A percentile compares a stretch with the other conserved stretches of the same genome.
These are phyloP conservation scores for Aphelinus certus DNA, from an alignment of 1,140 invertebrate genomes.

Conservation along the genomic window DNA sequence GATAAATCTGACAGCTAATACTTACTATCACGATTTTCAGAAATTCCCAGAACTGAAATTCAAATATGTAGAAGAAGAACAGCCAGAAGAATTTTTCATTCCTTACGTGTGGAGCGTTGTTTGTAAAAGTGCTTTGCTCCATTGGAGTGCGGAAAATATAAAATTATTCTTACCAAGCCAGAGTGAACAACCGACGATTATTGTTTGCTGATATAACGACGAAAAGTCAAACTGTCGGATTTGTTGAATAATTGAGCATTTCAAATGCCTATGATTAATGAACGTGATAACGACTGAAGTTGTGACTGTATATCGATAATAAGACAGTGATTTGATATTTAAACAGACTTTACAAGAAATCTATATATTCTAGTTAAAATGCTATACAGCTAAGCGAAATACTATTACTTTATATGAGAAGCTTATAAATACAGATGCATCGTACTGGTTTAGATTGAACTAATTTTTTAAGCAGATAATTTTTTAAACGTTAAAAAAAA, in stretches of 20 bases:
- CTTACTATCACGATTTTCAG: slow-evolving; percentile 66
- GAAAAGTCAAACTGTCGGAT: slow-evolving; percentile 11
- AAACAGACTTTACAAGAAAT: slow-evolving; percentile 33
- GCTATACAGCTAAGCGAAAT: slow-evolving; percentile 26
- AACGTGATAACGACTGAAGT: slow-evolving; percentile 33
- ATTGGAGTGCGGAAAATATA: slow-evolving; percentile 77
- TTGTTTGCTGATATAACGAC: slow-evolving; percentile 61
- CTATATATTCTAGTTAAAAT: slow-evolving; percentile 7
- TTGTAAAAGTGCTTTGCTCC: slow-evolving; percentile 80
- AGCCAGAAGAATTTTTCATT: slow-evolving; percentile 99
- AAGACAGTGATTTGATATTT: slow-evolving; percentile 32
- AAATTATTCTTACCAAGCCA: slow-evolving; percentile 63
- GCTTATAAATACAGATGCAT: slow-evolving; percentile 8
- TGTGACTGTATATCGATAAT: slow-evolving; percentile 31
- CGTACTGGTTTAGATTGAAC: slow-evolving; percentile 5
- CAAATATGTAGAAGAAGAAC: slow-evolving; percentile 98
- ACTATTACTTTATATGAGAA: neutral
- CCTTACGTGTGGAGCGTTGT: slow-evolving; percentile 98
- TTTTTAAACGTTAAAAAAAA: neutral
- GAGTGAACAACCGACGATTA: slow-evolving; percentile 59
- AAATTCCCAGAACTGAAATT: slow-evolving; percentile 99
- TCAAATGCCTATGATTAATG: neutral
- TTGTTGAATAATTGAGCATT: slow-evolving; percentile 24
- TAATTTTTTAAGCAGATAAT: slow-evolving; percentile 23
- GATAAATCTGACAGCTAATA: neutral